Evolutionary conservation across 2,797 vertebrate species (phyloP).

Genomic region (Ciconia nigra): DNA sequence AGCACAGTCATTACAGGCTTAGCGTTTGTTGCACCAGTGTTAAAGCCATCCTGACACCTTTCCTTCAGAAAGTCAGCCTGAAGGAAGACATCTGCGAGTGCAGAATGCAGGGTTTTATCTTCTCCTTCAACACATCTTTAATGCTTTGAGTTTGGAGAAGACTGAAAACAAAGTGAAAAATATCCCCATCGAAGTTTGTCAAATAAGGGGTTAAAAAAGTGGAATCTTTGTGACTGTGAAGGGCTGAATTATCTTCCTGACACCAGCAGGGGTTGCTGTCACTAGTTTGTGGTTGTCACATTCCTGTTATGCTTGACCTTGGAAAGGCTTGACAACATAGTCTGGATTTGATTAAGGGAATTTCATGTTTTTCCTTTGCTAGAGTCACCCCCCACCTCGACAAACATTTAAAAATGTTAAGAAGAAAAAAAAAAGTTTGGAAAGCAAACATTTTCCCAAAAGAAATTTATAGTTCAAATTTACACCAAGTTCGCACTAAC

Average conservation of each 20-base stretch:
- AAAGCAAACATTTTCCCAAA: constrained; percentile 76
- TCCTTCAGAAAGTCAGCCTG: not conserved
- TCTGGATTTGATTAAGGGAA: constrained; percentile 79
- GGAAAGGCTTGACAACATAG: constrained; percentile 63
- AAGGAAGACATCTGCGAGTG: not conserved
- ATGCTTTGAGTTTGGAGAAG: not conserved
- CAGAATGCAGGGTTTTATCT: not conserved
- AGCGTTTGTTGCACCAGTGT: not conserved
- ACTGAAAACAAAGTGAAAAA: not conserved
- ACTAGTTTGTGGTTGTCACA: constrained; percentile 65
- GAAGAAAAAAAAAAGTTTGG: constrained; percentile 54
- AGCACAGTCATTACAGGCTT: not conserved
- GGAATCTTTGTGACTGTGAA: not conserved
- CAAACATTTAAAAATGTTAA: constrained; percentile 74
- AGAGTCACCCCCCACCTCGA: constrained; percentile 77
- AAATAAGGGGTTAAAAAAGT: constrained; percentile 26
- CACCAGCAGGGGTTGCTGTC: constrained; percentile 73
- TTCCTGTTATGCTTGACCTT: constrained; percentile 75
- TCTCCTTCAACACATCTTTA: not conserved
- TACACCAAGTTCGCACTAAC: constrained; percentile 77
- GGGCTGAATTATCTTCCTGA: constrained; percentile 54
- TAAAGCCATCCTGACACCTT: not conserved
- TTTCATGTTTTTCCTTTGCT: constrained; percentile 72
- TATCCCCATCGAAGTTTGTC: not conserved
- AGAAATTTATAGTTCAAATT: constrained; percentile 83